Evolutionary conservation across 2,888 invertebrate genomes (phyloP).

Genomic region (Lycocerus yunnanus): DNA sequence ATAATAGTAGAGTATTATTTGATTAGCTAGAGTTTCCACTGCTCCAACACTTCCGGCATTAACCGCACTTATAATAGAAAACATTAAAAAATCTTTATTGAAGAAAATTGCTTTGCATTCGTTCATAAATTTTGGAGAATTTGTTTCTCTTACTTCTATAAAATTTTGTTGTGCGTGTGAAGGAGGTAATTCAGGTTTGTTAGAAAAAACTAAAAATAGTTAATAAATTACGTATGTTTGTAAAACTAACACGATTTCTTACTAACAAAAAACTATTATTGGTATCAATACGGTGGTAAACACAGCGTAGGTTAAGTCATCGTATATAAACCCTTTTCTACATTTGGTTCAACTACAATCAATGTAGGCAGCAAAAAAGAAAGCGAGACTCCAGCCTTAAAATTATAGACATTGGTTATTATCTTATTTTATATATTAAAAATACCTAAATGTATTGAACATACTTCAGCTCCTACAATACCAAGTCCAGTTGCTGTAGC

Average conservation of each 20-base stretch:
- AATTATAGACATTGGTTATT: neutral
- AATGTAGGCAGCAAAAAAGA: neutral
- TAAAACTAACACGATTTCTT: neutral
- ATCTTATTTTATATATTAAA: neutral
- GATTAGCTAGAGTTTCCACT: neutral
- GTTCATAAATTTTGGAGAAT: neutral
- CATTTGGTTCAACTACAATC: neutral
- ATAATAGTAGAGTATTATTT: neutral
- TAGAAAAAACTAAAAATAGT: neutral
- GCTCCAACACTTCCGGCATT: neutral
- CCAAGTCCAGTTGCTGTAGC: neutral
- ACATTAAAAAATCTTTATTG: neutral
- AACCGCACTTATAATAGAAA: neutral
- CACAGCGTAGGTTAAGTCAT: neutral
- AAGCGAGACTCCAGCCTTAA: neutral
- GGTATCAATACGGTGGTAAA: neutral
- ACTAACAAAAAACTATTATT: neutral
- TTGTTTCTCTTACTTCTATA: neutral
- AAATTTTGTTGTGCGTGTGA: neutral
- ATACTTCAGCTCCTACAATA: neutral
- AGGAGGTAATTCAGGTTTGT: neutral
- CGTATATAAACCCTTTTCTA: neutral
- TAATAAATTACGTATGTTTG: neutral
- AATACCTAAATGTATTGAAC: neutral
- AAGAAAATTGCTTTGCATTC: neutral